phyloP scores from a whole-genome alignment of 2,113 vertebrate genomes.

The Hippocampus zosterae region DNA sequence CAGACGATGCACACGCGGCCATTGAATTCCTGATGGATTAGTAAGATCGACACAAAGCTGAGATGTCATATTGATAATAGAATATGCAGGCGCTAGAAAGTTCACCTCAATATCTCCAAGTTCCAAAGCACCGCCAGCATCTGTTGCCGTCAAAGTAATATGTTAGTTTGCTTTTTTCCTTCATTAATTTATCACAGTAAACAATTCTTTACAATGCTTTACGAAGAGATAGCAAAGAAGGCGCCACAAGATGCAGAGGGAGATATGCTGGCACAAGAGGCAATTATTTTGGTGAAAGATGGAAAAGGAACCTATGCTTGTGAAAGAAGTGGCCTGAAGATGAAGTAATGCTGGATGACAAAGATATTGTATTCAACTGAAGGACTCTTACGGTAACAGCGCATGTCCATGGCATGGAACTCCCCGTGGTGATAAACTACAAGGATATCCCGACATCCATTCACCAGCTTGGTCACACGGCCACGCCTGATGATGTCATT shows the following conservation, averaged over 20 bases:
- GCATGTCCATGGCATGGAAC: conserved; percentile 84
- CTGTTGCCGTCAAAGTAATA: conserved; percentile 57
- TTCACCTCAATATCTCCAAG: conserved; percentile 89
- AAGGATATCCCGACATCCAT: conserved; percentile 81
- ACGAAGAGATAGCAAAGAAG: background rate
- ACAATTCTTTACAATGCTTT: background rate
- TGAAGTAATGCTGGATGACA: background rate
- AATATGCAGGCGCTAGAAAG: background rate
- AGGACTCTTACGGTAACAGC: conserved; percentile 84
- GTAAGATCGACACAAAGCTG: background rate
- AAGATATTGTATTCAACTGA: background rate
- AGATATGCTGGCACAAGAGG: background rate
- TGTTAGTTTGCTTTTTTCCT: background rate
- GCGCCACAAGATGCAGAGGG: background rate
- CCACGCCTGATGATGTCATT: conserved; percentile 75
- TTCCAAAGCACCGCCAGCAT: conserved; percentile 84
- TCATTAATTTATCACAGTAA: background rate
- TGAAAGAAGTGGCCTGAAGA: background rate
- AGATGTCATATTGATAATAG: background rate
- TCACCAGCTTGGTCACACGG: conserved; percentile 72
- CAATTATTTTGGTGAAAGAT: background rate
- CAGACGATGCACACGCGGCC: conserved; percentile 85
- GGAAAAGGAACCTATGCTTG: background rate
- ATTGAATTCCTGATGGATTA: conserved; percentile 76
- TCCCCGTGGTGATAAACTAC: conserved; percentile 80